A percentile compares a stretch with the other conserved stretches of the same genome.
Conservation (phyloP, 2,888 invertebrate species). For the Toxonevra muliebris region DNA sequence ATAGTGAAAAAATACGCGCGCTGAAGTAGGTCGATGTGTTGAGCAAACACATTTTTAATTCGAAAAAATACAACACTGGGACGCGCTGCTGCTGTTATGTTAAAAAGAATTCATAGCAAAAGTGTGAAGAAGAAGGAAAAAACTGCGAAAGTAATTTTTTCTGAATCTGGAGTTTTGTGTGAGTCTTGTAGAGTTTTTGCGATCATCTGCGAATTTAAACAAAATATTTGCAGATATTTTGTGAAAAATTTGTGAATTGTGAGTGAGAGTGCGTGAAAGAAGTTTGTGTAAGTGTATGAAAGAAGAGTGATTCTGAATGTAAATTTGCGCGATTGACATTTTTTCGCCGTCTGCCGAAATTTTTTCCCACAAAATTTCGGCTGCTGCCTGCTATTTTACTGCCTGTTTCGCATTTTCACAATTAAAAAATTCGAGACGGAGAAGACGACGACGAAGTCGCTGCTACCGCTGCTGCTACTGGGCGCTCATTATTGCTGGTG, state of each 20-base stretch:
- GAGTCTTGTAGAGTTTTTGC: constrained; percentile 34
- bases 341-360: constrained; percentile 9
- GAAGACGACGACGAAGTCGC: background rate
- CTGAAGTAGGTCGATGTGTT: background rate
- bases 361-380: constrained; percentile 15
- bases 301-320: constrained; percentile 10
- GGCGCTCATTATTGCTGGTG: constrained; percentile 2
- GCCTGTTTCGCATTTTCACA: constrained; percentile 29
- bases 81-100: constrained; percentile 29
- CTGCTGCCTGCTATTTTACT: constrained; percentile 15
- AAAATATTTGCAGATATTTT: constrained; percentile 25
- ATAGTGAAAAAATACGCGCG: too few relatives aligned
- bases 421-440: constrained; percentile 9
- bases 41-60: background rate
- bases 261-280: constrained; percentile 19
- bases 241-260: constrained; percentile 25
- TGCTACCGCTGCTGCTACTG: constrained; percentile 16
- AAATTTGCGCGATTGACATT: too few relatives aligned
- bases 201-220: constrained; percentile 18
- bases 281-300: constrained; percentile 19
- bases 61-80: constrained; percentile 24
- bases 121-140: background rate
- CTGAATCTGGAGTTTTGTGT: constrained; percentile 41
- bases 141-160: constrained; percentile 33
- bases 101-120: constrained; percentile 25